phyloP scores from a whole-genome alignment of 2,797 vertebrate species.

The Delichon dasypus region DNA sequence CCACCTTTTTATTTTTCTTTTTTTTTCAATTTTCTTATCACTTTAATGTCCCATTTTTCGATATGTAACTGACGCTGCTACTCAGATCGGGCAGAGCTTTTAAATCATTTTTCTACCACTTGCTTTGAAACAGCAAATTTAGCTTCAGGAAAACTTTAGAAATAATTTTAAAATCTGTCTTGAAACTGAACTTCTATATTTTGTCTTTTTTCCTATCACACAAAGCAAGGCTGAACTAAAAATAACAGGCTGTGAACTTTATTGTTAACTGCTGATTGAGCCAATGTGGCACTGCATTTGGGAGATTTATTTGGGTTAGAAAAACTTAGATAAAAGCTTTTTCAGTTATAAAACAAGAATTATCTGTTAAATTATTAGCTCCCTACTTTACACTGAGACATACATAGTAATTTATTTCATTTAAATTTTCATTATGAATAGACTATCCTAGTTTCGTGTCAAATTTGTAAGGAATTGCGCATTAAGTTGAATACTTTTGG shows the following conservation, averaged over 20 bases:
- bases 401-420: neutral
- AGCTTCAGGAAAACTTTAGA: slow-evolving; percentile 27
- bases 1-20: neutral
- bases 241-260: slow-evolving; percentile 43
- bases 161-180: slow-evolving; percentile 41
- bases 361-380: neutral
- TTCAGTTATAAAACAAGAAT: neutral
- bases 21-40: rapidly evolving
- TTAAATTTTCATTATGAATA: neutral
- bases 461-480: neutral
- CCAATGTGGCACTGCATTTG: slow-evolving; percentile 30
- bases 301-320: slow-evolving; percentile 8
- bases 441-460: neutral
- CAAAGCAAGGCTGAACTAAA: slow-evolving; percentile 58
- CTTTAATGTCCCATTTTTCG: neutral
- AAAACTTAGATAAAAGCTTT: slow-evolving; percentile 5
- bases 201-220: slow-evolving; percentile 30
- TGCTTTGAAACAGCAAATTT: slow-evolving; percentile 54
- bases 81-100: neutral
- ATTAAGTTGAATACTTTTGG: neutral
- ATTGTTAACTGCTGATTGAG: slow-evolving; percentile 48
- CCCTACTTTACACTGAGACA: neutral
- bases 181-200: slow-evolving; percentile 13
- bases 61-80: neutral
- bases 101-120: neutral